Evolutionary conservation across 2,888 invertebrate species (phyloP), one percentile per base, ranked within the genome.

Genomic region (Danaus chrysippus): DNA sequence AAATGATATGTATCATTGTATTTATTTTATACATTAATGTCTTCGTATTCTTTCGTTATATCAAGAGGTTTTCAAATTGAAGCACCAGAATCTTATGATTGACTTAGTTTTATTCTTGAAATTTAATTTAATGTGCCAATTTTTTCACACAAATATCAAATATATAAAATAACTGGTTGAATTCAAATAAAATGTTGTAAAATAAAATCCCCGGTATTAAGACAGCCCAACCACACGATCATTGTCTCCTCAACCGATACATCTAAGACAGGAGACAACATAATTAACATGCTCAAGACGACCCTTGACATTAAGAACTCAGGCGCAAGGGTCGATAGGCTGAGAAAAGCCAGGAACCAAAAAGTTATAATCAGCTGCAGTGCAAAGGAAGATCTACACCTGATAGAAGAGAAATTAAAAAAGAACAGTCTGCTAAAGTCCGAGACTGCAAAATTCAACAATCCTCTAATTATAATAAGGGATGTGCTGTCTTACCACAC

Each of bases 401-500:
- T 59, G 46, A 9, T 54, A 34, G 34, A 55, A 55, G 13, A 13
- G n/a, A 43, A n/a, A n/a, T 10, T 43, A n/a, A 43, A 43, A 43
- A 43, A 43, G 11, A 10, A 43, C 11, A 10, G n/a, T 10, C 11
- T 10, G 10, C 44, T 63, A 52, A 59, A 34, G 15, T 63, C 52
- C 0, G 60, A 66, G 42, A 61, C 56, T 3, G 60, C 64, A 1
- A 59, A 54, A 56, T 46, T 43, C 1, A 61, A 46, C 12, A 59
- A 62, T n/a, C 65, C 67, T 1, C 34, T 63, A 10, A 46, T 57
- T 1, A 44, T 54, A 5, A 54, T 68, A 5, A 61, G 42, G 11
- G 60, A 65, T 42, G 64, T 69, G 6, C 56, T 68, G 5, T 44
- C 60, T 10, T 60, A 56, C 43, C 58, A 66, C 23, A 59, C 63